Base-by-base conservation (phyloP, 2,113 vertebrate genomes). In the Eretmochelys imbricata region DNA sequence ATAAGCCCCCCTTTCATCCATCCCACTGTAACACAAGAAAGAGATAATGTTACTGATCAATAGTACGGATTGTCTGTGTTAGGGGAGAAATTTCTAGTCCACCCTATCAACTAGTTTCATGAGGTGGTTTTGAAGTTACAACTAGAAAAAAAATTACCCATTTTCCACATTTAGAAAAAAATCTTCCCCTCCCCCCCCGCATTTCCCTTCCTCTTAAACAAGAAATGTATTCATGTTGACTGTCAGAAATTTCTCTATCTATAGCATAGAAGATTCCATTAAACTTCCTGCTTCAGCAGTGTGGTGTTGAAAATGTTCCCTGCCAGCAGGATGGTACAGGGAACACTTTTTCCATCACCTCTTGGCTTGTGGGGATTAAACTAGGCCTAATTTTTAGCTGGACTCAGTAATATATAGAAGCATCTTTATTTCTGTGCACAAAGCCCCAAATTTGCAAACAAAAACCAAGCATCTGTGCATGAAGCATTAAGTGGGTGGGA, bases 41-140 rank as follows among this genome's bases (percentile, higher is more conserved):
- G 25, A 42, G 6, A 1, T 49, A 38, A 54, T 42, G 7, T 14
- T 65, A 49, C 3, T 0, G 0, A 49, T n/a, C 85, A 82, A 82
- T 10, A 0, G 2, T 62, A 83, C 75, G 10, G 82, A 89, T 35
- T 0, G 53, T 51, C 31, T 48, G 27, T 93, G 3, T 5, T 84
- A 42, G 1, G 9, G 10, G 1, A 6, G 1, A 0, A 0, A 29
- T 55, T 55, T 55, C 6, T 20, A 24, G 1, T 12, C 79, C 51
- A n/a, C 5, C 4, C 29, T 10, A 80, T 86, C 80, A 49, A 27
- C 84, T 16, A 8, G 88, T 31, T 14, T 51, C 85, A 24, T 2
- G 80, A 89, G 14, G n/a, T 87, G 31, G 24, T 5, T 88, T 49
- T 55, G 42, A 8, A 80, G 14, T 35, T 6, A 82, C 12, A 7